These are phyloP conservation scores for Cyprinella venusta DNA, from an alignment of 2,797 vertebrate species.

Conservation along the genomic window DNA sequence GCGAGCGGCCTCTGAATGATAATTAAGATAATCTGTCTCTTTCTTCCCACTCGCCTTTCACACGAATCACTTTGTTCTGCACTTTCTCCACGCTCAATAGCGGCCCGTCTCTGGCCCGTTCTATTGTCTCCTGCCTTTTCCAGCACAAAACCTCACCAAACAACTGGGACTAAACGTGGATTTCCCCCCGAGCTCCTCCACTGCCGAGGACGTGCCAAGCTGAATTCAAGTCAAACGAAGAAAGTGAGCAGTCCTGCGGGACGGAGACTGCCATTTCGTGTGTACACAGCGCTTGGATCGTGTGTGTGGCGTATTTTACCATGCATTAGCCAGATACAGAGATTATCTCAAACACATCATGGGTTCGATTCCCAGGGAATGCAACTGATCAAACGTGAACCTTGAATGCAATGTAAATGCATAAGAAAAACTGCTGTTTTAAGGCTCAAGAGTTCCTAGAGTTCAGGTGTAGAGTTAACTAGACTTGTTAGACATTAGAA, in stretches of 20 bases:
- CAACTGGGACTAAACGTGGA: constrained; percentile 79
- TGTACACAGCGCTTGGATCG: constrained; percentile 40
- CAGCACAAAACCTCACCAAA: constrained; percentile 78
- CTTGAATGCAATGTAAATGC: background rate
- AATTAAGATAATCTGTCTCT: constrained; percentile 86
- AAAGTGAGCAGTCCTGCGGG: constrained; percentile 72
- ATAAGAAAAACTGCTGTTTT: background rate
- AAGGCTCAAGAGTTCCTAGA: too few species aligned
- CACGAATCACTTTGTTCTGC: constrained; percentile 83
- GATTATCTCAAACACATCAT: background rate
- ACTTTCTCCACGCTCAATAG: constrained; percentile 83
- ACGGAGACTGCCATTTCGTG: constrained; percentile 68
- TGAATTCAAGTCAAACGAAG: constrained; percentile 78
- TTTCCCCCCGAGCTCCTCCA: constrained; percentile 73
- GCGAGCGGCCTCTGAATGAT: constrained; percentile 83
- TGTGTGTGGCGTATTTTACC: background rate
- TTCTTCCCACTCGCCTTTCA: constrained; percentile 70
- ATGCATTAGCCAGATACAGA: background rate
- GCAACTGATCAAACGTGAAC: background rate
- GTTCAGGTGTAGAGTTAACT: too few species aligned
- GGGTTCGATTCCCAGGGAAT: background rate
- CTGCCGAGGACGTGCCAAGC: constrained; percentile 78
- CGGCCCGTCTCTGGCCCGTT: constrained; percentile 62
- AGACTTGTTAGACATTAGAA: background rate
- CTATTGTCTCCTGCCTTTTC: constrained; percentile 80